Evolutionary conservation across 1,140 invertebrate species (phyloP), one percentile per base, ranked within the genome.

Genomic region (Neodiprion lecontei): DNA sequence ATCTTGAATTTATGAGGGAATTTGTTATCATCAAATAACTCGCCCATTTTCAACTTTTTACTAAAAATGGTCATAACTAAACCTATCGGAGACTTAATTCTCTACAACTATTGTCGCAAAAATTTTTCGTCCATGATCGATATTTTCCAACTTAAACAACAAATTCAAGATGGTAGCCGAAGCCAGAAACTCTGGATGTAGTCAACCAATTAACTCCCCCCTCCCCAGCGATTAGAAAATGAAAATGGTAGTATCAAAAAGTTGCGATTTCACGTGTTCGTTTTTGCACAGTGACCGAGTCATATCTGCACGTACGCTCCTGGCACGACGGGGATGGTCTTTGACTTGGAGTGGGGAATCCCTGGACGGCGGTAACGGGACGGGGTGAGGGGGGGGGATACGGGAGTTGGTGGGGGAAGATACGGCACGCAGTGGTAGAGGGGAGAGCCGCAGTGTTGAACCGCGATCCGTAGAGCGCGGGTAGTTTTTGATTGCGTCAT

Each of bases 401-500:
- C 53, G 4, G 53, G 28, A 12, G 53, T 61, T 40, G n/a, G 53
- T 14, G 53, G 53, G 53, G 53, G 53, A 61, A 61, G 40, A 23
- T 47, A 40, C 48, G 21, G 17, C 14, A 69, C 14, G 70, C 76
- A 78, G 74, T 73, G 80, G 79, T 70, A 76, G 79, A 78, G 81
- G 79, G 82, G 78, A 80, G 79, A 77, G 53, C 74, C 72, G 79
- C 81, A 86, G 84, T 86, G 80, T 84, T 79, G 79, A 81, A 77
- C 84, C 78, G 83, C 78, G 73, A 80, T 80, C 83, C 80, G 79
- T 72, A 76, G 77, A 77, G 79, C 76, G 77, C 74, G 77, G 78
- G 77, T 81, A 69, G 14, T 23, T 69, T 21, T 69, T 69, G 21
- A 14, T 70, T 48, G 49, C 69, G 69, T 50, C 40, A 21, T 70